phyloP scores from a whole-genome alignment of 2,113 vertebrate genomes.

The Atrichornis clamosus region DNA sequence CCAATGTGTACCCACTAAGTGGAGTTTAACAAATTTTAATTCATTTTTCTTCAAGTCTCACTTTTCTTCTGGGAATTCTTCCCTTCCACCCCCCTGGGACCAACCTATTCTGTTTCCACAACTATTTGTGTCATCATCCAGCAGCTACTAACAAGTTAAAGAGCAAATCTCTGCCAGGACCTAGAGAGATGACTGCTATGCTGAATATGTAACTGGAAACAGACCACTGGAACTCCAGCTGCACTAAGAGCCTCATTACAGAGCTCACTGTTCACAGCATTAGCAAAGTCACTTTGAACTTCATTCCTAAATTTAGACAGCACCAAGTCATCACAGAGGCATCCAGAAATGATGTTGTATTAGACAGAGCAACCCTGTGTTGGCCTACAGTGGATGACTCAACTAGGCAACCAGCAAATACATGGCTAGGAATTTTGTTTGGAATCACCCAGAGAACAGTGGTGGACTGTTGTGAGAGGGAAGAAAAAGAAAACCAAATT shows the following conservation, averaged over 20 bases:
- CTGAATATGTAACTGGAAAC: background rate
- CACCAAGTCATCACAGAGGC: background rate
- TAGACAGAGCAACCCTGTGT: background rate
- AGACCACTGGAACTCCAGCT: background rate
- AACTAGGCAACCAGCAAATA: background rate
- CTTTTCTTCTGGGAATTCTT: background rate
- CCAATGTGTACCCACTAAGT: background rate
- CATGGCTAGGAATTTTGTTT: background rate
- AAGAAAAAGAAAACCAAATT: background rate
- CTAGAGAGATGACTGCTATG: background rate
- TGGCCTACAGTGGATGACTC: background rate
- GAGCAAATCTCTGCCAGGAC: background rate
- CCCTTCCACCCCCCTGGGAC: background rate
- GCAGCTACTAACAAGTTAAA: background rate
- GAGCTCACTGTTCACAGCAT: background rate
- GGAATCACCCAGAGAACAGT: background rate
- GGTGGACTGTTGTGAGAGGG: background rate
- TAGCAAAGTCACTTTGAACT: background rate
- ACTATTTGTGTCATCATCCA: background rate
- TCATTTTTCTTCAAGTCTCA: background rate
- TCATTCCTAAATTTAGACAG: conserved; percentile 12
- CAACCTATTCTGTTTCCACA: background rate
- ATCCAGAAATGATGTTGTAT: background rate
- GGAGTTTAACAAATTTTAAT: background rate
- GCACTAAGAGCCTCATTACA: background rate